Conservation (phyloP, 2,797 vertebrate genomes). For the Hippoglossus hippoglossus region DNA sequence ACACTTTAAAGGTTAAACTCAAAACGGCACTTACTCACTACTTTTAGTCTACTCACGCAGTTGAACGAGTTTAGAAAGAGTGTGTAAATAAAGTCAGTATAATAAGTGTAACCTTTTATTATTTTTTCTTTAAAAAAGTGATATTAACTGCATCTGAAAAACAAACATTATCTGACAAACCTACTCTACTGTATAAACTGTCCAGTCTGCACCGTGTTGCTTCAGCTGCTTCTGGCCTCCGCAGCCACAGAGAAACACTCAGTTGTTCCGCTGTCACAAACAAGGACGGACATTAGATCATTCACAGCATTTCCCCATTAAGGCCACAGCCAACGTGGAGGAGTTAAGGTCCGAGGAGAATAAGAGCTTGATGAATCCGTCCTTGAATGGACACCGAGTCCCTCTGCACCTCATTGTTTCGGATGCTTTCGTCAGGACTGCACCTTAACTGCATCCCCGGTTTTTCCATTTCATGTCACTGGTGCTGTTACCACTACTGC, state of each 20-base stretch:
- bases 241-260: slow-evolving; percentile 37
- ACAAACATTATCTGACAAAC: neutral
- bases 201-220: slow-evolving; percentile 13
- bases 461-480: slow-evolving; percentile 30
- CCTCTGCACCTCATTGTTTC: slow-evolving; percentile 49
- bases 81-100: neutral
- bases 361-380: slow-evolving; percentile 36
- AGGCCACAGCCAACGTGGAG: slow-evolving; percentile 46
- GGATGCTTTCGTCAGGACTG: slow-evolving; percentile 22
- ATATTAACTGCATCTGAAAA: neutral
- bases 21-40: neutral
- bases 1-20: too few relatives aligned
- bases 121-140: neutral
- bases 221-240: slow-evolving; percentile 39
- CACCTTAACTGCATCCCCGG: slow-evolving; percentile 30
- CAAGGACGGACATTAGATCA: slow-evolving; percentile 48
- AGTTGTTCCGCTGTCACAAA: slow-evolving; percentile 59
- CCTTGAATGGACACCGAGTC: slow-evolving; percentile 48
- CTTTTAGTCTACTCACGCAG: neutral
- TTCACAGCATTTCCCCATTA: slow-evolving; percentile 54
- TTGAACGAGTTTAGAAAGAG: neutral
- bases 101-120: neutral
- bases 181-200: neutral
- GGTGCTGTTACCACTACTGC: slow-evolving; percentile 28
- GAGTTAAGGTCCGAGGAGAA: slow-evolving; percentile 44